Conservation (phyloP, 2,888 invertebrate species). For the Sphaerophoria taeniata region DNA sequence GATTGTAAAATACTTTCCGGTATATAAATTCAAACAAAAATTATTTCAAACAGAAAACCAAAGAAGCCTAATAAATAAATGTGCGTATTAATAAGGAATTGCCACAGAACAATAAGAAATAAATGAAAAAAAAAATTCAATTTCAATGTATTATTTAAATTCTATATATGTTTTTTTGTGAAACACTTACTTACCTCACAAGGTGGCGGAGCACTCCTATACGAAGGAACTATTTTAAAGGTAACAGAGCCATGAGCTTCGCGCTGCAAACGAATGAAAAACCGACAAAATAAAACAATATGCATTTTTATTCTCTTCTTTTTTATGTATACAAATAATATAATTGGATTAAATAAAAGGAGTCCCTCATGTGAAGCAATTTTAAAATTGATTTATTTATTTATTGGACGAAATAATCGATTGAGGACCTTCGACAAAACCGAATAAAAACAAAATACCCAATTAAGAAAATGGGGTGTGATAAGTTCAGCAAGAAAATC, state of each 20-base stretch:
- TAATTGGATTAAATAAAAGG: constrained; percentile 6
- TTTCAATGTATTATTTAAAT: constrained; percentile 11
- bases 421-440: constrained; percentile 4
- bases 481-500: not conserved
- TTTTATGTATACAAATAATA: constrained; percentile 27
- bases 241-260: constrained; percentile 99
- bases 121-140: constrained; percentile 22
- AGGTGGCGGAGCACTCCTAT: constrained; percentile 97
- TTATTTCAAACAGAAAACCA: too few relatives aligned
- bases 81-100: not conserved
- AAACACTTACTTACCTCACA: constrained; percentile 94
- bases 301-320: constrained; percentile 37
- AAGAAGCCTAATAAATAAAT: too few relatives aligned
- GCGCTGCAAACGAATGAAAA: constrained; percentile 86
- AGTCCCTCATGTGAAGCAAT: constrained; percentile 42
- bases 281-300: constrained; percentile 75
- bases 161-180: constrained; percentile 12
- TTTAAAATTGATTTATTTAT: constrained; percentile 59
- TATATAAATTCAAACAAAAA: too few relatives aligned
- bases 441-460: not conserved
- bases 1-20: too few relatives aligned
- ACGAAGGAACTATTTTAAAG: constrained; percentile 99
- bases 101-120: constrained; percentile 3
- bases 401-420: constrained; percentile 41
- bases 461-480: constrained; percentile 1